Base-by-base conservation (phyloP, 2,113 vertebrate genomes). In the Amazona guildingii region DNA sequence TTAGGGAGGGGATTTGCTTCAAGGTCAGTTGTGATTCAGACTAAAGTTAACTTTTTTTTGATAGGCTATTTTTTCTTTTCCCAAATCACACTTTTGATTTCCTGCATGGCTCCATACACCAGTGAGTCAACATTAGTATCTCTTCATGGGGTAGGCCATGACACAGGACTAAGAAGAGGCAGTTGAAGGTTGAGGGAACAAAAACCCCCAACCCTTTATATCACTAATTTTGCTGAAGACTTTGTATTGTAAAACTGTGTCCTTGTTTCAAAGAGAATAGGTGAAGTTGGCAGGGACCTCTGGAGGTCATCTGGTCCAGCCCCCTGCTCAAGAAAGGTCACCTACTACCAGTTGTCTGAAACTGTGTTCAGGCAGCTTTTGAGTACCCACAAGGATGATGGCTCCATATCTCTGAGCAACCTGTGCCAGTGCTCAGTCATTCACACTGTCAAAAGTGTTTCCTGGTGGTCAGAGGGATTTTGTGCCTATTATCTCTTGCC, bases 81-180 rank as follows among this genome's bases (percentile, higher is more conserved):
- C 28, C 4, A 82, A 48, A 54, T 46, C 8, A 39, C 11, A 37
- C 12, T 17, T 73, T 51, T 55, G 5, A 27, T 55, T 74, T 82
- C 29, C 55, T 66, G 2, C 11, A 19, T 33, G 19, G 5, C 3
- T 13, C 10, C 7, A 5, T 27, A 51, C 1, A 28, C 8, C 31
- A 13, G 1, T 39, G 16, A 19, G 2, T 44, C 29, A 82, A 37
- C 9, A 4, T 31, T 43, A 10, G 46, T 52, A 6, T 8, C 4
- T 77, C 29, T 68, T 70, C 33, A 20, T 2, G 2, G 8, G 23
- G 7, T 15, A 66, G 3, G 29, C 68, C 10, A 3, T 20, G 41
- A 2, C 24, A 41, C 0, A 44, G 13, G 31, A n/a, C 5, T 43
- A n/a, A 20, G 35, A 57, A 81, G 4, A 35, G 11, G 33, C 20